phyloP scores from a whole-genome alignment of 2,113 vertebrate genomes.

The Perca fluviatilis region DNA sequence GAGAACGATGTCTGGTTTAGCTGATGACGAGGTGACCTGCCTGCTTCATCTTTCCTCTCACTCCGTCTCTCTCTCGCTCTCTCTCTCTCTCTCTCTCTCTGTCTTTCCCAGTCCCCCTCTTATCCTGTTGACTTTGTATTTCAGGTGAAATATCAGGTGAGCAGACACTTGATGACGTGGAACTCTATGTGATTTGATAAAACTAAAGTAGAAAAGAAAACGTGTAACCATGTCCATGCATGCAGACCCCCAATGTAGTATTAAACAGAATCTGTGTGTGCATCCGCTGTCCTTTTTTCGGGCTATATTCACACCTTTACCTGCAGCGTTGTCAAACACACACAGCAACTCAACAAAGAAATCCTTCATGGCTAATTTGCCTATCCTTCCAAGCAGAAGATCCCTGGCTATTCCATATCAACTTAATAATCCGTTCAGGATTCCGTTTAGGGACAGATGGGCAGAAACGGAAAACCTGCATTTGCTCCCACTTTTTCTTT shows the following conservation, averaged over 20 bases:
- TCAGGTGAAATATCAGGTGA: no score
- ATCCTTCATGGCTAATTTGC: no score
- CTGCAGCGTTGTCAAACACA: no score
- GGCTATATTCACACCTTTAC: no score
- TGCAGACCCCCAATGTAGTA: neutral
- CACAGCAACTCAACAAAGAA: no score
- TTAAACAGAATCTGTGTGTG: neutral
- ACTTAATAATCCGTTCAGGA: neutral
- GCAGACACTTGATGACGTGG: neutral
- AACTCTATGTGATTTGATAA: conserved; percentile 12
- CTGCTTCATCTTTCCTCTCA: conserved; percentile 21
- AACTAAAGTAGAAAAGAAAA: neutral
- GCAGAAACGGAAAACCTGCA: neutral
- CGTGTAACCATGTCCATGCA: neutral
- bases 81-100: neutral
- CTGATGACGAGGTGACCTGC: conserved; percentile 55
- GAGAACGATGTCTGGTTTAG: conserved; percentile 18
- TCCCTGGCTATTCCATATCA: neutral
- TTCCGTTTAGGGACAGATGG: neutral
- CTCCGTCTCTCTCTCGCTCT: neutral
- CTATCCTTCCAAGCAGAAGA: neutral
- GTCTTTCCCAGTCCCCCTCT: neutral
- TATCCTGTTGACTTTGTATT: conserved; percentile 36
- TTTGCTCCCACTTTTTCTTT: neutral
- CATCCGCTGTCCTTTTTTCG: neutral